These are phyloP conservation scores for Hoplostethus atlanticus DNA, from an alignment of 2,797 vertebrate genomes.

Conservation along the genomic window DNA sequence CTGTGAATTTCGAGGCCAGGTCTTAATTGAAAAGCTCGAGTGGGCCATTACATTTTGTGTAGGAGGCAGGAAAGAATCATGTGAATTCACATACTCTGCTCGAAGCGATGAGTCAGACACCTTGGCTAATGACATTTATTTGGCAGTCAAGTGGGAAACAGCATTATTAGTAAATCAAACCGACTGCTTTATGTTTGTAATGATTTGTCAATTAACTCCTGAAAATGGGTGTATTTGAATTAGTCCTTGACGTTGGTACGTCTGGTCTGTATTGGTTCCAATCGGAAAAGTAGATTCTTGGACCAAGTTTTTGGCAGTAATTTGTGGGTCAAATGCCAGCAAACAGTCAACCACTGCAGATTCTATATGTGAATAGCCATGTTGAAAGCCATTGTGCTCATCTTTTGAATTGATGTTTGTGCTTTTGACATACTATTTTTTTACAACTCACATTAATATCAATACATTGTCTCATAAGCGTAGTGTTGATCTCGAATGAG, in stretches of 20 bases:
- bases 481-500: slow-evolving; percentile 11
- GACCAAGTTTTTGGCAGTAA: slow-evolving; percentile 14
- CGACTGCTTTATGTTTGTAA: slow-evolving; percentile 64
- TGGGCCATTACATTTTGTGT: slow-evolving; percentile 68
- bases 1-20: slow-evolving; percentile 56
- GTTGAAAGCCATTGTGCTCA: not conserved
- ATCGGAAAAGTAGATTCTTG: slow-evolving; percentile 41
- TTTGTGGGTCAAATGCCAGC: slow-evolving; percentile 26
- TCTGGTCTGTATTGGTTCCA: slow-evolving; percentile 39
- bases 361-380: slow-evolving; percentile 2
- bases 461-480: not conserved
- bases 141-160: slow-evolving; percentile 66
- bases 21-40: slow-evolving; percentile 74
- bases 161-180: slow-evolving; percentile 64
- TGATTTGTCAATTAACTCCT: slow-evolving; percentile 65
- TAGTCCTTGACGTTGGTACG: slow-evolving; percentile 15
- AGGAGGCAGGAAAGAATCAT: slow-evolving; percentile 63
- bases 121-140: slow-evolving; percentile 69
- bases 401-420: not conserved
- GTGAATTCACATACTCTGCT: slow-evolving; percentile 51
- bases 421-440: not conserved
- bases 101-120: slow-evolving; percentile 68
- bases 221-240: slow-evolving; percentile 50
- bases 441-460: not conserved
- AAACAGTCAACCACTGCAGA: not conserved